These are phyloP conservation scores for Phyllotreta cruciferae DNA, from an alignment of 2,888 invertebrate genomes.

Conservation along the genomic window DNA sequence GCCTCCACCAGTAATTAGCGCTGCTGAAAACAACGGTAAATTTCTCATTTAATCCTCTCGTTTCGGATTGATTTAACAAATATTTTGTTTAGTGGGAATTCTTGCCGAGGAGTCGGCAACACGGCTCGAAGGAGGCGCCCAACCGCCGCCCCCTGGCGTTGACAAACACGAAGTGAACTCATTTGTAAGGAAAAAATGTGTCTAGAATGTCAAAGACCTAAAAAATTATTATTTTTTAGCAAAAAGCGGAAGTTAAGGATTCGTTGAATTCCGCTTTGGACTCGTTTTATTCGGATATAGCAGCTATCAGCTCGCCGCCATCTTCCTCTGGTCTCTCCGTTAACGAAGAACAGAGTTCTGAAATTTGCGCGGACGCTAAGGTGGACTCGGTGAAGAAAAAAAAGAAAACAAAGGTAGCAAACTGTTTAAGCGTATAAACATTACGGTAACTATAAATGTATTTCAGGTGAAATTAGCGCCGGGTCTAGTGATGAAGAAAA, in stretches of 20 bases:
- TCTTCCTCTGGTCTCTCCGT: slow-evolving; percentile 25
- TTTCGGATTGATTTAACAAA: too few relatives aligned
- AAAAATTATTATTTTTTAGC: slow-evolving; percentile 15
- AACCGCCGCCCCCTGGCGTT: slow-evolving; percentile 65
- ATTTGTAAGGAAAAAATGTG: not conserved
- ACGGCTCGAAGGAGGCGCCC: slow-evolving; percentile 44
- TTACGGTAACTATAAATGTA: slow-evolving; percentile 22
- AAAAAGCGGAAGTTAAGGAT: slow-evolving; percentile 30
- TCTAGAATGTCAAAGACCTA: not conserved
- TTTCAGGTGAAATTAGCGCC: slow-evolving; percentile 64
- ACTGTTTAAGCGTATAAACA: not conserved
- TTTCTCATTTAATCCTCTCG: not conserved
- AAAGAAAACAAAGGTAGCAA: slow-evolving; percentile 58
- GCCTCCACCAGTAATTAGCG: slow-evolving; percentile 53
- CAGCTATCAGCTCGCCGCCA: slow-evolving; percentile 55
- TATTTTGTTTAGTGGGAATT: slow-evolving; percentile 40
- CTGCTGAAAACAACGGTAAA: slow-evolving; percentile 3
- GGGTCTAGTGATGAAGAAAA: slow-evolving; percentile 72
- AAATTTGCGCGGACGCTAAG: slow-evolving; percentile 37
- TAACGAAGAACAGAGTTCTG: slow-evolving; percentile 20
- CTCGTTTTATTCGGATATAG: slow-evolving; percentile 69
- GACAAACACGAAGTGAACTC: slow-evolving; percentile 58
- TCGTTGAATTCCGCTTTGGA: slow-evolving; percentile 59
- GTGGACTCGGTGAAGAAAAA: slow-evolving; percentile 55
- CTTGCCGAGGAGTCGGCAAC: slow-evolving; percentile 37